These are phyloP conservation scores for Timema podura DNA, from an alignment of 2,888 invertebrate species.

Conservation along the genomic window DNA sequence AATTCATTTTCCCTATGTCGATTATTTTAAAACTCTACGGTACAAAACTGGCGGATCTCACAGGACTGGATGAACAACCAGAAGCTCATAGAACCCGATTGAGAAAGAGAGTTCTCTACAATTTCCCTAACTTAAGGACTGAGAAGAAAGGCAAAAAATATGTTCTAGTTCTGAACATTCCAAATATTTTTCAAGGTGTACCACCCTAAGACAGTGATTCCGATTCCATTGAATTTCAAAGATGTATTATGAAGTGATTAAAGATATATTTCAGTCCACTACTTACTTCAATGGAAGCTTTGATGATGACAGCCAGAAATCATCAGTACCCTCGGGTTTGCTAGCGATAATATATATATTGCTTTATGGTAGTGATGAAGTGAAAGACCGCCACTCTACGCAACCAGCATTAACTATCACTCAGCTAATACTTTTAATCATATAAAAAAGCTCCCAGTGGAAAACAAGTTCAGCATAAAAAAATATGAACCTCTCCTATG, in stretches of 20 bases:
- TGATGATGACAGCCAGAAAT: neutral
- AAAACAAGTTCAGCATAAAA: slow-evolving; percentile 1
- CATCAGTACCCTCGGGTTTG: slow-evolving; percentile 2
- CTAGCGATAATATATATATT: neutral
- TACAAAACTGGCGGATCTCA: neutral
- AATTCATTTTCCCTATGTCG: slow-evolving; percentile 1
- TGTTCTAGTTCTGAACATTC: neutral
- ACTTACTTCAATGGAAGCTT: neutral
- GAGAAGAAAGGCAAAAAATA: slow-evolving; percentile 7
- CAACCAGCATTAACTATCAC: neutral
- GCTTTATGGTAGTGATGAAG: slow-evolving; percentile 5
- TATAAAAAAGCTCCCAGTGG: neutral
- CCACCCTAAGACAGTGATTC: slow-evolving; percentile 3
- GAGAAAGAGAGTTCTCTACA: slow-evolving; percentile 7
- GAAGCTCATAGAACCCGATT: slow-evolving; percentile 1
- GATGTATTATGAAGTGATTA: neutral
- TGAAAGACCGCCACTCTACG: neutral
- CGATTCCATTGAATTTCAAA: neutral
- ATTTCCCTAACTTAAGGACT: slow-evolving; percentile 6
- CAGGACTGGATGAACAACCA: neutral
- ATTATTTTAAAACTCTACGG: neutral
- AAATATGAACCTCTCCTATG: neutral
- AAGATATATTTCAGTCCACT: neutral
- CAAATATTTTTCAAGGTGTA: neutral
- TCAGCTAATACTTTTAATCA: slow-evolving; percentile 2